These are phyloP conservation scores for Saturnia japonica DNA, from an alignment of 2,888 invertebrate species.

Conservation along the genomic window DNA sequence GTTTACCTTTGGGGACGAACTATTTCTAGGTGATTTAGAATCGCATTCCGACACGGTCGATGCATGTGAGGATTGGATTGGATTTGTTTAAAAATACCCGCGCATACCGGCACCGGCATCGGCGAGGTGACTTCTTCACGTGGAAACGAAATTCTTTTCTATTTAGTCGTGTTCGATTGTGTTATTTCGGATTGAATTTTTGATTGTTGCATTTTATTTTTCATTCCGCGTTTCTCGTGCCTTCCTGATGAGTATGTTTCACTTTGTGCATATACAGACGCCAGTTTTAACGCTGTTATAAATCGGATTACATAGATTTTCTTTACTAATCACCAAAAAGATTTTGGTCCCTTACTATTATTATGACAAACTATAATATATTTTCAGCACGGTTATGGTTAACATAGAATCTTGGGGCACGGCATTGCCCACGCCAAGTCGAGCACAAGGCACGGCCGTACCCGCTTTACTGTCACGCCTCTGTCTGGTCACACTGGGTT, in stretches of 20 bases:
- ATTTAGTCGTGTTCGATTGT: slow-evolving; percentile 13
- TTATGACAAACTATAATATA: no score
- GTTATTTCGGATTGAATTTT: neutral
- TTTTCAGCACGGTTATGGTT: no score
- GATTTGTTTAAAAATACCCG: slow-evolving; percentile 24
- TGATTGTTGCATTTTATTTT: slow-evolving; percentile 2
- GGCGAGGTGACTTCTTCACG: slow-evolving; percentile 12
- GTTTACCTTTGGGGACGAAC: slow-evolving; percentile 43
- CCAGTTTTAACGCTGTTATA: neutral
- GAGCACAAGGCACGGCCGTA: no score
- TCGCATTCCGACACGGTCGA: slow-evolving; percentile 38
- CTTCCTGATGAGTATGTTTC: neutral
- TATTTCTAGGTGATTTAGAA: slow-evolving; percentile 26
- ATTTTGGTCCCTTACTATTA: no score
- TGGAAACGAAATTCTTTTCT: slow-evolving; percentile 10
- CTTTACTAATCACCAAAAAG: no score
- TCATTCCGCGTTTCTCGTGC: slow-evolving; percentile 3
- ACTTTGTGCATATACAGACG: neutral
- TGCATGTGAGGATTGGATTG: slow-evolving; percentile 23
- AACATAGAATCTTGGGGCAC: no score
- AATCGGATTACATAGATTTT: neutral
- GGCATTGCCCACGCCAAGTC: no score
- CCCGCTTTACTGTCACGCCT: no score
- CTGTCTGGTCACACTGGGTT: no score
- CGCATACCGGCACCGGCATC: slow-evolving; percentile 10